Percentiles rank a stretch among this genome's conserved stretches.
Evolutionary conservation across 1,140 invertebrate genomes (phyloP).

Genomic region (Oryctes rhinoceros): DNA sequence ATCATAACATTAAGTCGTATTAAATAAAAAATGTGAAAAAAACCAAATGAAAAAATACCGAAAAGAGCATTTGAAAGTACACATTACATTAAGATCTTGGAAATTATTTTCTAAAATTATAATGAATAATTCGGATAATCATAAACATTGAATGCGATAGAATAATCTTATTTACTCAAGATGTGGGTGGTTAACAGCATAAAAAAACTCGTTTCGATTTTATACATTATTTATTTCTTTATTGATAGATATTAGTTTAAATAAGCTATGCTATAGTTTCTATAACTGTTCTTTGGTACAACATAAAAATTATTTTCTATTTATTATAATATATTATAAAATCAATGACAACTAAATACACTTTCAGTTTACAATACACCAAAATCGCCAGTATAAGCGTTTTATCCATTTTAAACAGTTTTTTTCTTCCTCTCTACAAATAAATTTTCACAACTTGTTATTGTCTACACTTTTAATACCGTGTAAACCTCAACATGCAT

Average conservation of each 20-base stretch:
- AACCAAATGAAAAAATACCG: too few relatives aligned
- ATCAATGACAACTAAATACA: conserved; percentile 41
- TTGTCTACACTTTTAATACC: conserved; percentile 56
- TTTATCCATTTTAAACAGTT: conserved; percentile 46
- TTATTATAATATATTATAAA: conserved; percentile 41
- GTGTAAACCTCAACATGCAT: conserved; percentile 15
- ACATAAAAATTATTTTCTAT: conserved; percentile 43
- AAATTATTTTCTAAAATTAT: too few relatives aligned
- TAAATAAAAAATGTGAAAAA: too few relatives aligned
- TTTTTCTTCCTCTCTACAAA: conserved; percentile 48
- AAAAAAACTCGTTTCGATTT: conserved; percentile 4
- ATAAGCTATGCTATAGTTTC: conserved; percentile 41
- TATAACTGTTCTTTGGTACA: conserved; percentile 44
- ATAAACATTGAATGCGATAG: too few relatives aligned
- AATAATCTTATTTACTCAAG: too few relatives aligned
- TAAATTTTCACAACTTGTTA: conserved; percentile 52
- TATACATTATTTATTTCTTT: conserved; percentile 39
- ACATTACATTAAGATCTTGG: too few relatives aligned
- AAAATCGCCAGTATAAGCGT: conserved; percentile 50
- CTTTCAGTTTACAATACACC: conserved; percentile 45
- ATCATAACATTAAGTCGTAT: too few relatives aligned
- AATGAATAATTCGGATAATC: too few relatives aligned
- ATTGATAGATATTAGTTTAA: conserved; percentile 43
- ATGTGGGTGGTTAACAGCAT: background rate
- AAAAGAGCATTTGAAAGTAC: too few relatives aligned